Conservation (phyloP, 2,888 invertebrate species). For the Lithosia quadra region DNA sequence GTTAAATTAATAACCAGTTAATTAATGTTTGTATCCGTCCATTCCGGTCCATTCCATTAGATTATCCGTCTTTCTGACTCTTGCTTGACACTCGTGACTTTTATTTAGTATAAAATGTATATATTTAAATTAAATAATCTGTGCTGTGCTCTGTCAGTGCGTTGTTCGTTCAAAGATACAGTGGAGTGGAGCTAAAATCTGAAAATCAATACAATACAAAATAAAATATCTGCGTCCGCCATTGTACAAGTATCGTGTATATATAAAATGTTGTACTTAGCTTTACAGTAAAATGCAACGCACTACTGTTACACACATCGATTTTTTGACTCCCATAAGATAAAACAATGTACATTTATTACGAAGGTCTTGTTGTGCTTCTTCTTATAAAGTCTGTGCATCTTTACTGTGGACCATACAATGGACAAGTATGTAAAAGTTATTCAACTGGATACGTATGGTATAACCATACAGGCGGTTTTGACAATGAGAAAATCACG, state of each 20-base stretch:
- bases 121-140: neutral
- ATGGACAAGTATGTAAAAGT: conserved; percentile 93
- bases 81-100: no score
- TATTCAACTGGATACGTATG: conserved; percentile 91
- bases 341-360: conserved; percentile 73
- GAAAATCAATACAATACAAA: conserved; percentile 83
- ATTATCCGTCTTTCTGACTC: no score
- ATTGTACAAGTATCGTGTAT: conserved; percentile 74
- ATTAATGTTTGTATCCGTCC: no score
- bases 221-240: conserved; percentile 76
- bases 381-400: conserved; percentile 78
- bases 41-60: no score
- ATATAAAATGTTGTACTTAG: conserved; percentile 58
- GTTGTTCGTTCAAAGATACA: conserved; percentile 41
- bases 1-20: no score
- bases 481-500: conserved; percentile 95
- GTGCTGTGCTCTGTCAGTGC: conserved; percentile 22
- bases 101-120: no score
- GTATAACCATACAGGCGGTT: conserved; percentile 92
- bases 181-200: conserved; percentile 46
- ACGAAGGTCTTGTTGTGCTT: conserved; percentile 72
- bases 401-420: conserved; percentile 95
- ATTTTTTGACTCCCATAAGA: conserved; percentile 65
- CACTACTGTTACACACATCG: conserved; percentile 64
- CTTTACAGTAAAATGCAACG: conserved; percentile 75